Base-by-base conservation (phyloP, 92 coral and sea anemone species). In the Bergia sp. region DNA sequence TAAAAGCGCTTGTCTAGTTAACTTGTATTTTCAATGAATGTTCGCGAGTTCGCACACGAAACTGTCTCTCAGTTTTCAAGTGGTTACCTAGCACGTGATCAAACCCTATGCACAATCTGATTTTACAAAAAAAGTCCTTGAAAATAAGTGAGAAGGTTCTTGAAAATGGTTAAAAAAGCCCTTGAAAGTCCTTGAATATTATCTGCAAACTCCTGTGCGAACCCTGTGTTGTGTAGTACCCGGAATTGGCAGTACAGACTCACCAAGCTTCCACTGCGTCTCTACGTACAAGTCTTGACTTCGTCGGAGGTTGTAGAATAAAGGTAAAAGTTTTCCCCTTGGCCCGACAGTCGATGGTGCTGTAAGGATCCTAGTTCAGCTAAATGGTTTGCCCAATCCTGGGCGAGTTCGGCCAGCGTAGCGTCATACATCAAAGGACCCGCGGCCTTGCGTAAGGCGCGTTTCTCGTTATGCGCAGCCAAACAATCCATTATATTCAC, bases 231-330 rank as follows among this genome's bases (percentile, higher is more conserved):
- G n/a, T n/a, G n/a, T n/a, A n/a, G n/a, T n/a, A n/a, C n/a, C n/a
- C n/a, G 3, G 21, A 16, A 61, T 16, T 2, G 3, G 8, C 9
- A 40, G 0, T 65, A 50, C 65, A 12, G 13, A 42, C 93, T 86
- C 81, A 94, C 96, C 96, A 94, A 45, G 93, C 93, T 38, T 92
- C 75, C n/a, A 94, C 93, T 5, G 96, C 96, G 0, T 90, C 93
- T 55, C 86, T n/a, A n/a, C n/a, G n/a, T 79, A 87, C 96, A 94
- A 15, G 90, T 94, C 65, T 44, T 57, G 0, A 75, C 81, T 16
- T 21, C 8, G 7, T 61, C 23, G 86, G 75, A 37, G 7, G 81
- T 88, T 37, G 57, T 76, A 13, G 87, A 40, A 40, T 66, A 49
- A 50, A 49, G 73, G 82, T 88, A 94, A n/a, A 94, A 88, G 40